Evolutionary conservation across 2,797 vertebrate genomes (phyloP), one percentile per base, ranked within the genome.

Genomic region (Pangasius larnaudii): DNA sequence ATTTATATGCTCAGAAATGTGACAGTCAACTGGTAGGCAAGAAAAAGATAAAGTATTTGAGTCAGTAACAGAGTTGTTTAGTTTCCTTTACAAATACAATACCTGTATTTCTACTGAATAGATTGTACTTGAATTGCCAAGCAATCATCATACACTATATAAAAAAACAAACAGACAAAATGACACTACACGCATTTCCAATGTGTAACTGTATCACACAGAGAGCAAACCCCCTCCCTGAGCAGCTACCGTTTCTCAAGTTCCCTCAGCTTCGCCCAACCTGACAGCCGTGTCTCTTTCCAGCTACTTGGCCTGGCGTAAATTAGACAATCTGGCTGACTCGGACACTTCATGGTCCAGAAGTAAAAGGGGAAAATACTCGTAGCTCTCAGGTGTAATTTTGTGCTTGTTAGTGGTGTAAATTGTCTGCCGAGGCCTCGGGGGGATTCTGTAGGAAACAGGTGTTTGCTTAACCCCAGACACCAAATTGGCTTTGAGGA

Each of bases 361-460:
- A 74, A 89, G 85, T 74, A 78, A 81, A 78, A 82, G 13, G 30
- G 74, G 42, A 72, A 89, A 71, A 81, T 18, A 39, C 56, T 24
- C 39, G 24, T 75, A 59, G 49, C 65, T 89, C 91, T 90, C 91
- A 39, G 58, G 89, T 92, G 91, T 92, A 93, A 93, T 93, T 90
- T 88, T 91, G 87, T 91, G 91, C 93, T 94, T 94, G 93, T 95
- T 95, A 94, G 92, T 88, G 86, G 86, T 91, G 89, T 91, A 91
- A 95, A 94, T 93, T 92, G 93, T 92, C 86, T 94, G 85, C 80
- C 69, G 85, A 83, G 86, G 85, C 92, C 90, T 7, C 1, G 61
- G 86, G 88, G 90, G 91, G 92, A 90, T 84, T 39, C 90, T 80
- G 89, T 56, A 75, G 88, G 91, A 92, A 92, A 93, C 92, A 94